These are phyloP conservation scores for Chouioia cunea DNA, from an alignment of 2,888 invertebrate species.

Conservation along the genomic window DNA sequence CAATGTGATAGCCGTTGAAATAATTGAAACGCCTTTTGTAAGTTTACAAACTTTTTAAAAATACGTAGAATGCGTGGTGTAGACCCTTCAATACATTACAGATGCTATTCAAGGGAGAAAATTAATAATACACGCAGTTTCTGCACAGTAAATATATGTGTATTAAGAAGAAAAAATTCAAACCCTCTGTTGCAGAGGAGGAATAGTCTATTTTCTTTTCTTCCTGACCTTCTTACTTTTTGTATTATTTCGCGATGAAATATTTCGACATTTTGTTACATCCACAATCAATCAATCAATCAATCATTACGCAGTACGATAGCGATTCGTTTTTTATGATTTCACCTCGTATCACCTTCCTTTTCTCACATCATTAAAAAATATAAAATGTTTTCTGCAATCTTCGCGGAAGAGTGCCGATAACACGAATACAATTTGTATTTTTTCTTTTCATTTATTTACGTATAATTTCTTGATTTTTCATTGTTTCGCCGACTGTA, in stretches of 20 bases:
- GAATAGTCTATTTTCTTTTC: constrained; percentile 36
- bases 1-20: no score
- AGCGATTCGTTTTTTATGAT: constrained; percentile 9
- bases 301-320: constrained; percentile 27
- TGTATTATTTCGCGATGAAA: constrained; percentile 9
- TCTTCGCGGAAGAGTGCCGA: constrained; percentile 45
- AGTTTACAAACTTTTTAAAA: no score
- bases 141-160: neutral
- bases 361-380: constrained; percentile 35
- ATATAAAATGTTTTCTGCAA: constrained; percentile 44
- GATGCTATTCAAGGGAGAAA: no score
- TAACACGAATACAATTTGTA: constrained; percentile 34
- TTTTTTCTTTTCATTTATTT: constrained; percentile 12
- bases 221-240: constrained; percentile 16
- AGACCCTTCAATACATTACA: no score
- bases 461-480: constrained; percentile 31
- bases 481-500: constrained; percentile 10
- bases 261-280: constrained; percentile 8
- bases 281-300: constrained; percentile 25
- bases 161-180: constrained; percentile 4
- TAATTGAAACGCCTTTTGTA: no score
- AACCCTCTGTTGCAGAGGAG: constrained; percentile 26
- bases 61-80: no score
- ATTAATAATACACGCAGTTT: neutral
- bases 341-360: constrained; percentile 4